Evolutionary conservation across 2,888 invertebrate species (phyloP), one percentile per base, ranked within the genome.

Genomic region (Clistopyga incitator): DNA sequence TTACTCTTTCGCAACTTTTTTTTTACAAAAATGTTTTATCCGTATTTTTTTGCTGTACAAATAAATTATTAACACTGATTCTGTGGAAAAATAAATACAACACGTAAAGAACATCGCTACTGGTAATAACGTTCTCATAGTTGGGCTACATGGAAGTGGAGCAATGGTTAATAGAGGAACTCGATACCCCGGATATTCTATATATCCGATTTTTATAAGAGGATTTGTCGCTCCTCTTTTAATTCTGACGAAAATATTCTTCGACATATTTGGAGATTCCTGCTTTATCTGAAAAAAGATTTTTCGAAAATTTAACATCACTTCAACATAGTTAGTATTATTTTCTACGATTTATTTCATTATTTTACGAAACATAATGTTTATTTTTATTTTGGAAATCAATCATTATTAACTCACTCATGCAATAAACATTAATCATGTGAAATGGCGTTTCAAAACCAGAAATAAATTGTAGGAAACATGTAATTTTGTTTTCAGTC

Each of bases 241-340:
- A 64, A n/a, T 76, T 68, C 56, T 56, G 2, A 10, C 70, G 81
- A 67, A 84, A 78, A 78, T 81, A 78, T 29, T 78, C 75, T 68
- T 81, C 81, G 45, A 81, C 84, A 78, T 71, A 81, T 71, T 78
- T 81, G 23, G 81, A 81, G 29, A 84, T 84, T 1, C 81, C 84
- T 20, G 77, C 64, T 70, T 84, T 80, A 13, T 84, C 83, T 84
- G 80, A 1, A 59, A 67, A 29, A n/a, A 59, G 15, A 56, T 18
- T 6, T 54, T 54, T 23, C 18, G 20, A 20, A 20, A 54, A 18
- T 13, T 56, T 15, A 45, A 15, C 15, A 15, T 45, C 13, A 15
- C 45, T 45, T 42, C 8, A 2, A 11, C 42, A 42, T 42, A 42
- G 11, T 42, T 13, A 42, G 2, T 4, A 2, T 29, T 2, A 42